Evolutionary conservation across 1,140 invertebrate genomes (phyloP).

Genomic region (Dendrolimus punctatus): DNA sequence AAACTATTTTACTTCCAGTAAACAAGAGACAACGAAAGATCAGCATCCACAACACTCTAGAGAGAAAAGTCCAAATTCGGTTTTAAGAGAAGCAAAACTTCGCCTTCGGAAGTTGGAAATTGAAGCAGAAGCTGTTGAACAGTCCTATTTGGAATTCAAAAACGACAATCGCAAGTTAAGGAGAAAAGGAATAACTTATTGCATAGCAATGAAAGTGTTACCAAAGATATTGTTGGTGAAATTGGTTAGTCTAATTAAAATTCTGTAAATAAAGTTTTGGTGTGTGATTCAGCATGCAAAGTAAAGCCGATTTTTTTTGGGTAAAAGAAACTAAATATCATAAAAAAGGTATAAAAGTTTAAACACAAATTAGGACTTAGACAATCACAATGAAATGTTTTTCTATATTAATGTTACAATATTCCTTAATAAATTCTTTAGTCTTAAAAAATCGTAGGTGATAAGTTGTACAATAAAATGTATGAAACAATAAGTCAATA

Average conservation of each 20-base stretch:
- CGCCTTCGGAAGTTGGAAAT: slow-evolving; percentile 52
- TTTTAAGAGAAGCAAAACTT: slow-evolving; percentile 45
- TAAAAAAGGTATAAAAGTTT: background rate
- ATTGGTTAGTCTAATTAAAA: slow-evolving; percentile 1
- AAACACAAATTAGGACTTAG: too few species aligned
- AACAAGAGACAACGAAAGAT: background rate
- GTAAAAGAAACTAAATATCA: background rate
- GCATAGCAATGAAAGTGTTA: background rate
- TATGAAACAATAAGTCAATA: too few species aligned
- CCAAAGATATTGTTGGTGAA: background rate
- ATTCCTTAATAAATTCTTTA: too few species aligned
- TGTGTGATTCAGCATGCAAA: too few species aligned
- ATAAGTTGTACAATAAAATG: too few species aligned
- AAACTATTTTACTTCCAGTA: too few species aligned
- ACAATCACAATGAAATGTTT: too few species aligned
- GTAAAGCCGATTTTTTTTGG: too few species aligned
- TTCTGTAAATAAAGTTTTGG: too few species aligned
- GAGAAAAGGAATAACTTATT: slow-evolving; percentile 11
- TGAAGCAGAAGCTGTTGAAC: slow-evolving; percentile 53
- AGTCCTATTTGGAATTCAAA: slow-evolving; percentile 46
- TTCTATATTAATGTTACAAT: too few species aligned
- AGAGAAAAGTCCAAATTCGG: slow-evolving; percentile 35
- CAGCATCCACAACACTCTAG: slow-evolving; percentile 10
- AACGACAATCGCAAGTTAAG: slow-evolving; percentile 19
- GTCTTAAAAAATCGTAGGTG: too few species aligned